phyloP scores from a whole-genome alignment of 2,113 vertebrate genomes.

The Candoia aspera region DNA sequence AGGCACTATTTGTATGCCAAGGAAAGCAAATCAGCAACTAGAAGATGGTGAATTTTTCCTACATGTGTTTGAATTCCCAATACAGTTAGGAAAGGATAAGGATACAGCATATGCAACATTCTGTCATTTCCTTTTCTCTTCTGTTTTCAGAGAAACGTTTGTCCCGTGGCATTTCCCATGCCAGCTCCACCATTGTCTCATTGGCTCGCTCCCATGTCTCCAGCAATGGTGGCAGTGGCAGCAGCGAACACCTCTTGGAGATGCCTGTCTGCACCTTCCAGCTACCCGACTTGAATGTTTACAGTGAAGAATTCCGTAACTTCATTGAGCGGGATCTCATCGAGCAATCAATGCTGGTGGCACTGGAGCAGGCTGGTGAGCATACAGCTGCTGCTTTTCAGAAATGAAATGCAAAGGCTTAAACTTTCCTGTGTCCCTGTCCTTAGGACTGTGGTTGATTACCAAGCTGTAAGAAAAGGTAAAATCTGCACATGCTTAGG shows the following conservation, averaged over 20 bases:
- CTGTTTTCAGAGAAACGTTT: slow-evolving; percentile 84
- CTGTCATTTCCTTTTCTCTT: too few species aligned
- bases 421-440: neutral
- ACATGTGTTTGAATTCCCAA: neutral
- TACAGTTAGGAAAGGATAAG: neutral
- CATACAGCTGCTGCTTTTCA: neutral
- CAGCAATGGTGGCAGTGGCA: slow-evolving; percentile 79
- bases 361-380: slow-evolving; percentile 94
- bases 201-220: slow-evolving; percentile 92
- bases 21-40: neutral
- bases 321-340: slow-evolving; percentile 97
- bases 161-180: slow-evolving; percentile 92
- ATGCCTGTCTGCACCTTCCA: slow-evolving; percentile 97
- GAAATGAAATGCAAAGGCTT: too few species aligned
- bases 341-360: slow-evolving; percentile 97
- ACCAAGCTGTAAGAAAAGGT: neutral
- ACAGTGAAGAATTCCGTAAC: slow-evolving; percentile 91
- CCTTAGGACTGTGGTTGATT: neutral
- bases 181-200: slow-evolving; percentile 93
- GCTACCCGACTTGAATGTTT: slow-evolving; percentile 93
- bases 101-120: neutral
- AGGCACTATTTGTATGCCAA: neutral
- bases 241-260: slow-evolving; percentile 88
- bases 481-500: neutral
- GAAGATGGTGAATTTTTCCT: neutral